These are phyloP conservation scores for Tyrannus savana DNA, from an alignment of 2,113 vertebrate genomes.

Conservation along the genomic window DNA sequence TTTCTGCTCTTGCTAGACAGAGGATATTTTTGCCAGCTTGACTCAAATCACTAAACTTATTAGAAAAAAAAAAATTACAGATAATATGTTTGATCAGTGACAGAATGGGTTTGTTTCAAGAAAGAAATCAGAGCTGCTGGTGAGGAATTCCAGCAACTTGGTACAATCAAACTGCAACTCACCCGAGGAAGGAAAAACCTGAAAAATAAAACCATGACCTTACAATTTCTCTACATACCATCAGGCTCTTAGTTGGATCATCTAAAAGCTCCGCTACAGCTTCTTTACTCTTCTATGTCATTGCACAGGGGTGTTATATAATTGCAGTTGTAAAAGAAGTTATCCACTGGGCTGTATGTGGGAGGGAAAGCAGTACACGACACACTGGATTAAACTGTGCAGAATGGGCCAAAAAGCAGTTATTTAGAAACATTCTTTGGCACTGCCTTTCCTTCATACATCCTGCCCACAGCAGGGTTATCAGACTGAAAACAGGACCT, in stretches of 20 bases:
- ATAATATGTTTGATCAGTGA: not conserved
- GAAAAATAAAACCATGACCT: not conserved
- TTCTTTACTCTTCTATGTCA: not conserved
- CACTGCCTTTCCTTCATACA: not conserved
- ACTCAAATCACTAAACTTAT: not conserved
- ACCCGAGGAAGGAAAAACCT: not conserved
- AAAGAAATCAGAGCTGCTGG: not conserved
- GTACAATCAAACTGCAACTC: not conserved
- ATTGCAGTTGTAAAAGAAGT: slow-evolving; percentile 9
- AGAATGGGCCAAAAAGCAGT: not conserved
- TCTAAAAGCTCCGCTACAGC: not conserved
- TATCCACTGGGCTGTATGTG: not conserved
- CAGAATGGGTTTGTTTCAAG: not conserved
- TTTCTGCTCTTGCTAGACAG: not conserved
- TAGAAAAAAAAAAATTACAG: not conserved
- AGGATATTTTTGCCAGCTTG: not conserved
- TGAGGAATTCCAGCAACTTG: not conserved
- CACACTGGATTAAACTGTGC: not conserved
- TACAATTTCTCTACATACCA: not conserved
- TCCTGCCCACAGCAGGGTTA: not conserved
- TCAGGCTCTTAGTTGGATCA: not conserved
- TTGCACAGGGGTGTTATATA: not conserved
- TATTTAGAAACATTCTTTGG: not conserved
- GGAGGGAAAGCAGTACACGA: not conserved
- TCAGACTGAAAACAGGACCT: not conserved